Base-by-base conservation (phyloP, 2,888 invertebrate genomes). In the Galeruca laticollis region DNA sequence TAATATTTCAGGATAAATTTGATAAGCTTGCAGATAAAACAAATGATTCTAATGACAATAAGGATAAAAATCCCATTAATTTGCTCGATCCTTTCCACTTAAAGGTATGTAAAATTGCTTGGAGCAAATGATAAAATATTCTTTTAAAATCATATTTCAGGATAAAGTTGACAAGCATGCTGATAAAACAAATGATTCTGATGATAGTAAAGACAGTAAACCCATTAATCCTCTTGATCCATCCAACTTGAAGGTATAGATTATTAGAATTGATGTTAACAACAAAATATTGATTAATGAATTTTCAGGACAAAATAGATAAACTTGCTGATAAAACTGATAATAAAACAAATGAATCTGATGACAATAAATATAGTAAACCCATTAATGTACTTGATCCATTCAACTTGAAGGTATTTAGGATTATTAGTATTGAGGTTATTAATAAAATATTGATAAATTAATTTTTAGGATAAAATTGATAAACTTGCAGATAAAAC, bases 391-490 rank as follows among this genome's bases (percentile, higher is more conserved):
- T 61, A 51, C 61, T 33, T 10, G 61, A 51, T 61, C 61, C 61
- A 15, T 51, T 61, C 15, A 21, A 60, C 21, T 21, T 60, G 47
- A 60, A 61, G 61, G 51, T 61, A 51, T 18, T n/a, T 4, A 11
- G 4, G 2, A 33, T 18, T 47, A 49, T 61, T n/a, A n/a, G n/a
- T n/a, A n/a, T n/a, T n/a, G n/a, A n/a, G n/a, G n/a, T n/a, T n/a
- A n/a, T n/a, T n/a, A n/a, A n/a, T n/a, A n/a, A n/a, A n/a, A n/a
- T n/a, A n/a, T n/a, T n/a, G n/a, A n/a, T n/a, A n/a, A n/a, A n/a
- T n/a, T n/a, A n/a, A n/a, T n/a, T n/a, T 61, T 31, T 51, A 61
- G 61, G 61, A 61, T n/a, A 61, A 51, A 33, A 20, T 18, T 47
- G 47, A 43, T 20, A n/a, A 60, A 31, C 26, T 60, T 13, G 47